phyloP scores from a whole-genome alignment of 2,888 invertebrate genomes.

The Drosophila vallismaia region DNA sequence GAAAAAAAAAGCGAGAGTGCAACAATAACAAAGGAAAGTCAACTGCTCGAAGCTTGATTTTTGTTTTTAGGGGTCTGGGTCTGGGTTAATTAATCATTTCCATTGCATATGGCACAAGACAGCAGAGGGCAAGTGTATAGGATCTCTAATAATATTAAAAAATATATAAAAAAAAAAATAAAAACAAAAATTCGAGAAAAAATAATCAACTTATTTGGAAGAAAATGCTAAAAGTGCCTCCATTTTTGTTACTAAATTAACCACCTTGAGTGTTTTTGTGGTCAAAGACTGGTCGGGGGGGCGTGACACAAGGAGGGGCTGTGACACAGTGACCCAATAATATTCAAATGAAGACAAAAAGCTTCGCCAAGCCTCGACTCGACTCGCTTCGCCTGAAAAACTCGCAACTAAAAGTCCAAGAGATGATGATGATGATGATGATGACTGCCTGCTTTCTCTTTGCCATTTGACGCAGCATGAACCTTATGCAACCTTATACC shows the following conservation, averaged over 20 bases:
- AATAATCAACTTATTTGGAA: too few species aligned
- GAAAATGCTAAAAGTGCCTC: too few species aligned
- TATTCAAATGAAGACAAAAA: constrained; percentile 50
- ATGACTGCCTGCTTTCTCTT: constrained; percentile 50
- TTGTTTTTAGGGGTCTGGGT: constrained; percentile 65
- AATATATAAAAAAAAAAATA: background rate
- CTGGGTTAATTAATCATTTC: constrained; percentile 72
- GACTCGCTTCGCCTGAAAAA: too few species aligned
- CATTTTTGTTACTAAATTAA: background rate
- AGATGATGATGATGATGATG: constrained; percentile 7
- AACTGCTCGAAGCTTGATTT: constrained; percentile 50
- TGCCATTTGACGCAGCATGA: constrained; percentile 36
- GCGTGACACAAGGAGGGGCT: constrained; percentile 16
- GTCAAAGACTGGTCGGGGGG: background rate
- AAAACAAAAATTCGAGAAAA: too few species aligned
- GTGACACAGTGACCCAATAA: constrained; percentile 67
- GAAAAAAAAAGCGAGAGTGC: constrained; percentile 15
- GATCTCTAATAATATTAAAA: background rate
- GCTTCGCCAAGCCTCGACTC: background rate
- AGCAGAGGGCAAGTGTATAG: constrained; percentile 2
- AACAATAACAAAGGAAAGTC: constrained; percentile 14
- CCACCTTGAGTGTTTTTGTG: background rate
- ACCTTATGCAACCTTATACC: constrained; percentile 54
- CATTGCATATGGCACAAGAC: constrained; percentile 41
- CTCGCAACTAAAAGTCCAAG: background rate